Conservation (phyloP, 2,888 invertebrate genomes). For the Chrysina gloriosa region DNA sequence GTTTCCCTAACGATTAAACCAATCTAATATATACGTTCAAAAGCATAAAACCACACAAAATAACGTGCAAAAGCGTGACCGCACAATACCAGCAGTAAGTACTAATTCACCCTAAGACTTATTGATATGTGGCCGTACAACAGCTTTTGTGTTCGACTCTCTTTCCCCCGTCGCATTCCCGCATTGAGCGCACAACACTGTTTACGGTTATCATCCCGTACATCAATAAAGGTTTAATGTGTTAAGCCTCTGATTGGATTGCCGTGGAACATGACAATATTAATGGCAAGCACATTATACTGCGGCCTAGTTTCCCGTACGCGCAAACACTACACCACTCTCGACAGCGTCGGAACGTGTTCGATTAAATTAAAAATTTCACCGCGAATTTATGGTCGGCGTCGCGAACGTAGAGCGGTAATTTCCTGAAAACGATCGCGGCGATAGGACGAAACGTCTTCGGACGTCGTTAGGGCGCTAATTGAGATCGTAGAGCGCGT, state of each 20-base stretch:
- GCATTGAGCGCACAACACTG: not conserved
- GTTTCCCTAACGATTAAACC: too few relatives aligned
- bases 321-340: not conserved
- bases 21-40: too few relatives aligned
- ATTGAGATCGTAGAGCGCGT: not conserved
- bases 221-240: conserved; percentile 27
- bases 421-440: not conserved
- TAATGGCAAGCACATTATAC: conserved; percentile 19
- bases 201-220: conserved; percentile 24
- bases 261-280: conserved; percentile 26
- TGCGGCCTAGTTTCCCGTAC: conserved; percentile 4
- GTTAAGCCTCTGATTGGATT: conserved; percentile 26
- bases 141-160: not conserved
- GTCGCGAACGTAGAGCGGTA: not conserved
- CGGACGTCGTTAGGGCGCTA: not conserved
- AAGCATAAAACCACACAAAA: too few relatives aligned
- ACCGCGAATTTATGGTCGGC: not conserved
- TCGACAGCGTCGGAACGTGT: not conserved
- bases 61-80: too few relatives aligned
- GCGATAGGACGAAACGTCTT: not conserved
- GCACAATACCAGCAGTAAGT: not conserved
- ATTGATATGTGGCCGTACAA: conserved; percentile 11
- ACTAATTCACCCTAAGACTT: conserved; percentile 22
- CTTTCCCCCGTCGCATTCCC: not conserved
- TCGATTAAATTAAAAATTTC: not conserved